Evolutionary conservation across 2,113 vertebrate species (phyloP), one percentile per base, ranked within the genome.

Genomic region (Dicrurus megarhynchus): DNA sequence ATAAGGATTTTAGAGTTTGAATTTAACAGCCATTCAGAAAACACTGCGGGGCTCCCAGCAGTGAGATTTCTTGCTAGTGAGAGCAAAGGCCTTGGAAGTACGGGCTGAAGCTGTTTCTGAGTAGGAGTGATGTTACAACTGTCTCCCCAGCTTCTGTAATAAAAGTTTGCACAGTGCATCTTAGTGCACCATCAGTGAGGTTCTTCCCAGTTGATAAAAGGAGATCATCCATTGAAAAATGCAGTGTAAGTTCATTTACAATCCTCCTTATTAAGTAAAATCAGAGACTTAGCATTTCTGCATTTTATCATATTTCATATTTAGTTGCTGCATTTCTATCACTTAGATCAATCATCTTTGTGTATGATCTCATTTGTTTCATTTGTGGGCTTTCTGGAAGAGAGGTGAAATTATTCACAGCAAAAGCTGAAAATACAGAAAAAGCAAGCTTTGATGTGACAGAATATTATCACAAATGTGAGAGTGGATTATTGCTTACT

Each of bases 81-180:
- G 68, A 84, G 81, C 68, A 64, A 47, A 76, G 33, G 23, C 41
- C 18, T 32, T 3, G 0, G n/a, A 52, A 64, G 3, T 32, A 32
- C 0, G 1, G 11, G 17, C 56, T 75, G 87, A 9, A 57, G n/a
- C 3, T 10, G 0, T 52, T 84, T 28, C 35, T 70, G 35, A 27
- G 37, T 4, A 21, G 27, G 26, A 77, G 26, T 22, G 16, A 68
- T 49, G 23, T 53, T 44, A 21, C 28, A 56, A 1, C 28, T 47
- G 5, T 19, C 44, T 56, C 16, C 39, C 16, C 17, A 65, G 11
- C 26, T 65, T 56, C 18, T 69, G 50, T 6, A 44, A 20, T 13
- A 13, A 20, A 42, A 76, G 26, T 20, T 56, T 64, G 23, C 30
- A 20, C 21, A 12, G 28, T 47, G 59, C 17, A 16, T 68, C 49